phyloP scores from a whole-genome alignment of 2,888 invertebrate genomes.

The Clistopyga incitator region DNA sequence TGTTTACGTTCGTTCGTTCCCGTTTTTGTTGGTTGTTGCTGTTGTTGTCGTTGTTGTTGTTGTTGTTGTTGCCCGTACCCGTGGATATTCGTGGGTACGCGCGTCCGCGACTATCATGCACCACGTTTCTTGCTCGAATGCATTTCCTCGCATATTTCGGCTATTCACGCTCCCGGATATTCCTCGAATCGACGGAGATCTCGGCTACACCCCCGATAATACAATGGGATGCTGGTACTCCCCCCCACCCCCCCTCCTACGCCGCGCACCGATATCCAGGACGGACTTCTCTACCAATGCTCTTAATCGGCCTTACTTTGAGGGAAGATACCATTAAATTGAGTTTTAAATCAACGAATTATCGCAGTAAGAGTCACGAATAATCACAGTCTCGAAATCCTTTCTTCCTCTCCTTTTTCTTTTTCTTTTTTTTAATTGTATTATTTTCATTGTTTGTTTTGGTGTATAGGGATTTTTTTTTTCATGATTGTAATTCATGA shows the following conservation, averaged over 20 bases:
- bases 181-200: conserved; percentile 28
- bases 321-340: conserved; percentile 19
- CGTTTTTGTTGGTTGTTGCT: too few species aligned
- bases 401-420: conserved; percentile 20
- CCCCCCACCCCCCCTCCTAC: conserved; percentile 11
- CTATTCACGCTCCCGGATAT: conserved; percentile 8
- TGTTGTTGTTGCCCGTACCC: too few species aligned
- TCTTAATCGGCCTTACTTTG: too few species aligned
- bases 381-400: conserved; percentile 16
- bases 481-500: too few species aligned
- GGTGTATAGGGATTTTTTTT: neutral
- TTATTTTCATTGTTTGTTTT: neutral
- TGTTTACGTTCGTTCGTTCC: neutral
- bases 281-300: conserved; percentile 12
- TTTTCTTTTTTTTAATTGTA: neutral
- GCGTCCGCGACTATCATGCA: neutral
- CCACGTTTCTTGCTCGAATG: neutral
- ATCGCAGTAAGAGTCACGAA: conserved; percentile 34
- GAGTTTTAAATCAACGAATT: conserved; percentile 35
- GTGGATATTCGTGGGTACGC: neutral
- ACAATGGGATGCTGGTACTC: conserved; percentile 40
- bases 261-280: conserved; percentile 52
- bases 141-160: conserved; percentile 8
- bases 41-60: too few species aligned
- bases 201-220: conserved; percentile 46